phyloP scores from a whole-genome alignment of 2,888 invertebrate genomes.

The Athalia cordata region DNA sequence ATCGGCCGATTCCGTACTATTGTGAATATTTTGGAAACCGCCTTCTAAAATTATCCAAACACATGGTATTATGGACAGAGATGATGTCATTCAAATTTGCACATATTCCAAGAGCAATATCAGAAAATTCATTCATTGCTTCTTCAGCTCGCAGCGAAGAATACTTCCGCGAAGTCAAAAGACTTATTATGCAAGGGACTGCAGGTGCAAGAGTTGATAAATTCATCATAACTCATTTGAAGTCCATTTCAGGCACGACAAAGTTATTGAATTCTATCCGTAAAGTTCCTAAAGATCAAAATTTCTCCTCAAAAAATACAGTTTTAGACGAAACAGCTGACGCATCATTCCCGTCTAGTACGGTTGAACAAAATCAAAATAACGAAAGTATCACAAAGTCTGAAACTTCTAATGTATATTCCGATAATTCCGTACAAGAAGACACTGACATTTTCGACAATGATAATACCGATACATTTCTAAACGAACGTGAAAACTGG shows the following conservation, averaged over 20 bases:
- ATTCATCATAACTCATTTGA: conserved; percentile 42
- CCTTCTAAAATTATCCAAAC: conserved; percentile 37
- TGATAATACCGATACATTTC: too few relatives aligned
- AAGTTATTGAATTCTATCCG: background rate
- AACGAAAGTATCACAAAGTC: too few relatives aligned
- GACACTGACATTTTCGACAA: too few relatives aligned
- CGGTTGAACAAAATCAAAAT: too few relatives aligned
- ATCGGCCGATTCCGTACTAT: conserved; percentile 45
- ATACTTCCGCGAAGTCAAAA: conserved; percentile 44
- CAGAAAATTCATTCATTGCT: background rate
- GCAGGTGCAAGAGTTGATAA: conserved; percentile 26
- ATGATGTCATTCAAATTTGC: background rate
- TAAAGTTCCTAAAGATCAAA: conserved; percentile 8
- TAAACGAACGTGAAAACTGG: too few relatives aligned
- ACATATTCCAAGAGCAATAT: background rate
- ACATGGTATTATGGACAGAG: conserved; percentile 37
- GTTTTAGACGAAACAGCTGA: too few relatives aligned
- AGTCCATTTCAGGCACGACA: conserved; percentile 30
- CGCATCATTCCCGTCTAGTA: too few relatives aligned
- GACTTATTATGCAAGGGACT: conserved; percentile 13
- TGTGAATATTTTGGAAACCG: conserved; percentile 34
- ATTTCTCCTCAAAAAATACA: background rate
- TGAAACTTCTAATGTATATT: too few relatives aligned
- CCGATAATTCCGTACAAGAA: too few relatives aligned
- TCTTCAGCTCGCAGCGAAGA: conserved; percentile 46